Evolutionary conservation across 2,113 vertebrate species (phyloP).

Genomic region (Halcyon malimbica): DNA sequence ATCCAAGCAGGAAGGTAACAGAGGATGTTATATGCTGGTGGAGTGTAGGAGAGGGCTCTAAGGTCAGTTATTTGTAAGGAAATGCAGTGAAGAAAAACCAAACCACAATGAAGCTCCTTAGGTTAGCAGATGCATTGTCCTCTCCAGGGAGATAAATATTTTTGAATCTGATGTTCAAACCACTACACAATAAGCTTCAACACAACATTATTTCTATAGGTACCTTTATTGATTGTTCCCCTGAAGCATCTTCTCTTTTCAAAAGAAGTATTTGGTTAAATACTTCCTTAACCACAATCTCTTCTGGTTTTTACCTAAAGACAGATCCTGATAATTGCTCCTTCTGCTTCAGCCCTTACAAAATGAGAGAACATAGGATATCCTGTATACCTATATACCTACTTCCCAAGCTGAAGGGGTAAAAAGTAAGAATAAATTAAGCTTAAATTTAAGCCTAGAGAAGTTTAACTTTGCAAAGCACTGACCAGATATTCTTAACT

Average conservation of each 20-base stretch:
- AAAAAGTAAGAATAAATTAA: neutral
- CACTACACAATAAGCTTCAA: neutral
- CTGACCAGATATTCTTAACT: neutral
- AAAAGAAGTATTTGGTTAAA: neutral
- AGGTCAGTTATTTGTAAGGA: neutral
- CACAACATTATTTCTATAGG: neutral
- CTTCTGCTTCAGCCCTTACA: neutral
- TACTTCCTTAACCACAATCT: neutral
- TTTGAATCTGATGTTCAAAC: neutral
- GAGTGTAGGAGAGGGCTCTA: neutral
- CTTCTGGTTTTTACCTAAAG: neutral
- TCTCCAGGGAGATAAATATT: neutral
- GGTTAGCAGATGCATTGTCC: neutral
- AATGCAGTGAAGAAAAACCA: neutral
- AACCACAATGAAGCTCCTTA: neutral
- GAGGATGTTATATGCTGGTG: neutral
- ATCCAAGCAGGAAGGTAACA: neutral
- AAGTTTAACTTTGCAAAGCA: neutral
- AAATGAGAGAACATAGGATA: neutral
- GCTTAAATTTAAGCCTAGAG: neutral
- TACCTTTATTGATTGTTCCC: neutral
- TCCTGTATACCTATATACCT: neutral
- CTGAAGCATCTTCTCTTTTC: neutral
- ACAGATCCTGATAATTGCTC: neutral
- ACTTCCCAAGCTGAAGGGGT: neutral